A percentile compares a stretch with the other conserved stretches of the same genome.
Conservation (phyloP, 2,888 invertebrate genomes). For the Cylindroiulus punctatus region DNA sequence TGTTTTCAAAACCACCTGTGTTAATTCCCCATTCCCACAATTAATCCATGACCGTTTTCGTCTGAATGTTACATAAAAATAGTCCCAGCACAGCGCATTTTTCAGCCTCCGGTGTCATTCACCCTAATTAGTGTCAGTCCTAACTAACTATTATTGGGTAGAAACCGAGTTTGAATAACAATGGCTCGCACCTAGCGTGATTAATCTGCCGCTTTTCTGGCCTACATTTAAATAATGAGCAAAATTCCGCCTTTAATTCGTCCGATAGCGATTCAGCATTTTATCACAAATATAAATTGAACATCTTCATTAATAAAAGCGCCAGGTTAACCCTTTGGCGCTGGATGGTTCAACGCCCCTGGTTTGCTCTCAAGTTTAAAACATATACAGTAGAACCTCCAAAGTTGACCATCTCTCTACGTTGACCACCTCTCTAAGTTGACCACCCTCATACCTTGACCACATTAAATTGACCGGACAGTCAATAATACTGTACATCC, state of each 20-base stretch:
- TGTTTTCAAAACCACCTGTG: too few species aligned
- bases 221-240: constrained; percentile 11
- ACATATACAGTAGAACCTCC: too few species aligned
- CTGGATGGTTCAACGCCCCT: constrained; percentile 7
- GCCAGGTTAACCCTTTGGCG: background rate
- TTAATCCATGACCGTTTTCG: too few species aligned
- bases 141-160: background rate
- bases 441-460: too few species aligned
- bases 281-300: background rate
- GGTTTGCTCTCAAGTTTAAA: too few species aligned
- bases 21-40: too few species aligned
- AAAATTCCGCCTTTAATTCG: background rate
- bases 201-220: background rate
- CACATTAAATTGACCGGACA: too few species aligned
- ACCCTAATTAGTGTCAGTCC: constrained; percentile 8
- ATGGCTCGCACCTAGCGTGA: background rate
- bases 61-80: too few species aligned
- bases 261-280: background rate
- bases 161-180: constrained; percentile 9
- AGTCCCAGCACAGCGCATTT: too few species aligned
- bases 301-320: background rate
- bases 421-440: too few species aligned
- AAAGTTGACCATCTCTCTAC: too few species aligned
- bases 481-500: too few species aligned
- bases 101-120: background rate